Conservation (phyloP, 1,140 invertebrate species). For the Drosophila watanabei region DNA sequence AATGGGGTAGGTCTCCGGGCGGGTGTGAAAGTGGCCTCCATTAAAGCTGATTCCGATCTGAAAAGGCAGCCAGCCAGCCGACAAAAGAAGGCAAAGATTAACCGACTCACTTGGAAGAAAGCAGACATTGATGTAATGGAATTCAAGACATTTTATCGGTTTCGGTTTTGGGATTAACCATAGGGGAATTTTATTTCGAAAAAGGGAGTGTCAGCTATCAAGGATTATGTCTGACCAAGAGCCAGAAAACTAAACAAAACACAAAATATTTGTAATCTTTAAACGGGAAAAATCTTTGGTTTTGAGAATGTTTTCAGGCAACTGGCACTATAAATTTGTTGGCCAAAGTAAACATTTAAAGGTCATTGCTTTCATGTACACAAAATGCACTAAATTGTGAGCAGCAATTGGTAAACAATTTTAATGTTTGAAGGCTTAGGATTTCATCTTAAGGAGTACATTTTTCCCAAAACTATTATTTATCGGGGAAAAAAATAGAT, state of each 20-base stretch:
- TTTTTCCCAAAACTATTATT: no score
- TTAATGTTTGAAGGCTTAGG: not conserved
- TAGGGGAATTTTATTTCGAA: not conserved
- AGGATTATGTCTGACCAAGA: conserved; percentile 13
- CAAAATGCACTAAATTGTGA: not conserved
- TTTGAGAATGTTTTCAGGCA: conserved; percentile 16
- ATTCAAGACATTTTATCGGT: conserved; percentile 10
- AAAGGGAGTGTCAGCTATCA: conserved; percentile 5
- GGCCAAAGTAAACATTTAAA: conserved; percentile 21
- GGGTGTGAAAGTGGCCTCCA: conserved; percentile 32
- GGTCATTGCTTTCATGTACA: conserved; percentile 20
- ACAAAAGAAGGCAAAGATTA: conserved; percentile 21
- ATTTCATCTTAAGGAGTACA: no score
- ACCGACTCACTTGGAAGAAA: conserved; percentile 15
- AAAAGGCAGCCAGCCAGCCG: conserved; percentile 12
- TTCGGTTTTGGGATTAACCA: not conserved
- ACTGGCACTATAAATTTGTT: conserved; percentile 3
- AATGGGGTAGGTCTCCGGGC: conserved; percentile 41
- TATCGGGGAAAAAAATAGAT: no score
- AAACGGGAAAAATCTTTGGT: not conserved
- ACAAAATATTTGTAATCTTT: not conserved
- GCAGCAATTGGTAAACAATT: not conserved
- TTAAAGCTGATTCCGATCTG: conserved; percentile 33
- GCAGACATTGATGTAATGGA: conserved; percentile 14
- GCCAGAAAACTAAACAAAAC: conserved; percentile 3